Evolutionary conservation across 2,888 invertebrate species (phyloP).

Genomic region (Parnassius orleans): DNA sequence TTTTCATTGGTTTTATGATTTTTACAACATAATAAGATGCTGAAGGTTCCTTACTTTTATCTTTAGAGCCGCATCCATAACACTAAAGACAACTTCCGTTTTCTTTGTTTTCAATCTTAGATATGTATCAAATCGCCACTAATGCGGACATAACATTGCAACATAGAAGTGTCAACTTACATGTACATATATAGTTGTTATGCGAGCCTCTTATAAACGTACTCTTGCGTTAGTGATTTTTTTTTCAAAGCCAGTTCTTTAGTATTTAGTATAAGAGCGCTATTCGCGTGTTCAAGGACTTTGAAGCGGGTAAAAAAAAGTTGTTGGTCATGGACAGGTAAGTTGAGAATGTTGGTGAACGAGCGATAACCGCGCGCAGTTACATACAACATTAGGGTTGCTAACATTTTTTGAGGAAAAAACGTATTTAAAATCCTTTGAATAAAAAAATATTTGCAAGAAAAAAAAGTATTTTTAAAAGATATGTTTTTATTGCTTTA

Average conservation of each 20-base stretch:
- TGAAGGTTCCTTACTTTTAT: too few species aligned
- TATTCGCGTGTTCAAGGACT: slow-evolving; percentile 38
- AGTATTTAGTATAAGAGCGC: slow-evolving; percentile 34
- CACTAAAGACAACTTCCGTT: too few species aligned
- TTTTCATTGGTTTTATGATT: too few species aligned
- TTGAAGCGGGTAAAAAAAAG: slow-evolving; percentile 40
- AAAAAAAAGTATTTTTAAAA: too few species aligned
- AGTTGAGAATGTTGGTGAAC: slow-evolving; percentile 56
- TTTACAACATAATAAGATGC: too few species aligned
- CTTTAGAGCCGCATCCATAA: too few species aligned
- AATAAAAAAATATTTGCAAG: too few species aligned
- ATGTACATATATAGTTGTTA: slow-evolving; percentile 1
- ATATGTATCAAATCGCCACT: slow-evolving; percentile 2
- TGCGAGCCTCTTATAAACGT: slow-evolving; percentile 10
- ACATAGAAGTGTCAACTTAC: slow-evolving; percentile 20
- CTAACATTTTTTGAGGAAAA: too few species aligned
- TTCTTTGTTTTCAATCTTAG: too few species aligned
- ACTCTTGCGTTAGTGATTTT: background rate
- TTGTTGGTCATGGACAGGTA: slow-evolving; percentile 42
- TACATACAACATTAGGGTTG: background rate
- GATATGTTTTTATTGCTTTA: too few species aligned
- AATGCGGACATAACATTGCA: slow-evolving; percentile 14
- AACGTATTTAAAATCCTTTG: too few species aligned
- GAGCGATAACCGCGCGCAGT: slow-evolving; percentile 41
- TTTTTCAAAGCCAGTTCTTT: background rate